Base-by-base conservation (phyloP, 1,140 invertebrate species). In the Drosophila athabasca region DNA sequence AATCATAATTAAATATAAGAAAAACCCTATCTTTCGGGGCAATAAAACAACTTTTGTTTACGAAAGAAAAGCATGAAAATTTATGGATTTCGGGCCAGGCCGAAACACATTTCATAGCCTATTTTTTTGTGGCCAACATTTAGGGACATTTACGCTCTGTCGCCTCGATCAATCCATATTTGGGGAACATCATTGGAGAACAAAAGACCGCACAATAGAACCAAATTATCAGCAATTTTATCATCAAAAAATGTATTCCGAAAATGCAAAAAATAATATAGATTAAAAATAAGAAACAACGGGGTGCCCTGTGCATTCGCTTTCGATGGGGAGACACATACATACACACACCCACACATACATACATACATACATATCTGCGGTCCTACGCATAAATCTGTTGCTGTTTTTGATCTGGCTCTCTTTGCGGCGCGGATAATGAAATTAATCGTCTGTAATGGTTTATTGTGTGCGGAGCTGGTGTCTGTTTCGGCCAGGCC, bases 371-470 rank as follows among this genome's bases (percentile, higher is more conserved):
- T 11, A 39, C 13, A 39, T 39, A 62, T 48, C 62, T 83, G 79
- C 59, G 76, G 80, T 75, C 51, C 55, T 67, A 79, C 70, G 80
- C 80, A 89, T 89, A 80, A 88, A 88, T 89, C 84, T 82, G 74
- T 72, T 83, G 73, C 59, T 68, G 79, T 79, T 88, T 88, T 79
- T 77, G 76, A 80, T 88, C 79, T 79, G 58, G 74, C 65, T 76
- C 58, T 43, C 65, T 19, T 1, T 19, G 35, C 11, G 35, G 35
- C 69, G 79, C 76, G 73, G 79, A 80, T 89, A 89, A 89, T 89
- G 84, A 89, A 89, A 89, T 89, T 89, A 88, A 89, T 89, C 84
- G 84, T 70, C 84, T 84, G 84, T 88, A 83, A 89, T 89, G 84
- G 84, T 89, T 88, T 89, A 89, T 89, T 88, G 84, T 88, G 79